Evolutionary conservation across 2,797 vertebrate species (phyloP), one percentile per base, ranked within the genome.

Genomic region (Phoeniculus purpureus): DNA sequence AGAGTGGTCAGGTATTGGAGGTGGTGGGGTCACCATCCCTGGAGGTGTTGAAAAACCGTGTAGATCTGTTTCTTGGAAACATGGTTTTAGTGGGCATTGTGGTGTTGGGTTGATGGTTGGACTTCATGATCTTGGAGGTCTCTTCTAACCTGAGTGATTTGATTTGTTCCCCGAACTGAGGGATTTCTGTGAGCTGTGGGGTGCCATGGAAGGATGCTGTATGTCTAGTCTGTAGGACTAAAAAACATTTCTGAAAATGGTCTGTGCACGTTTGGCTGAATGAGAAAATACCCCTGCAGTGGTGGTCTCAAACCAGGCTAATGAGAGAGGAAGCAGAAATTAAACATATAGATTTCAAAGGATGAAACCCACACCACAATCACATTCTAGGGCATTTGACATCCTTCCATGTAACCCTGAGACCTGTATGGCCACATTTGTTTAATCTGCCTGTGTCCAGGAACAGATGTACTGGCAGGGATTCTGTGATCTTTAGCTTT

Each of bases 271-370:
- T 79, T 76, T 90, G 77, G n/a, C 34, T 4, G 15, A 86, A 68
- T 72, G 37, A 73, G 52, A 70, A 86, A 81, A 86, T 81, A 62
- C 18, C 34, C 5, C 55, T 62, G 66, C 0, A 0, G 56, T 70
- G 55, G 66, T 86, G 45, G 71, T 86, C 74, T 95, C 59, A 55
- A 94, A 55, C 50, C 40, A 73, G 56, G 45, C 60, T 90, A 88
- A 90, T 0, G 2, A 86, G 70, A 80, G 48, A 84, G 67, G 74
- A 94, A 84, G 64, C 23, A 86, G 83, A 68, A 86, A 73, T 62
- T 84, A 92, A 83, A 81, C 7, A 6, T 76, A 54, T 12, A 25
- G 18, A 86, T 95, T 93, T 94, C 88, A 81, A 88, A 95, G 83
- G 31, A 60, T 14, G 32, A 90, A 86, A 76, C n/a, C n/a, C 19